phyloP scores from a whole-genome alignment of 2,797 vertebrate species.

The Sebastes itinus region DNA sequence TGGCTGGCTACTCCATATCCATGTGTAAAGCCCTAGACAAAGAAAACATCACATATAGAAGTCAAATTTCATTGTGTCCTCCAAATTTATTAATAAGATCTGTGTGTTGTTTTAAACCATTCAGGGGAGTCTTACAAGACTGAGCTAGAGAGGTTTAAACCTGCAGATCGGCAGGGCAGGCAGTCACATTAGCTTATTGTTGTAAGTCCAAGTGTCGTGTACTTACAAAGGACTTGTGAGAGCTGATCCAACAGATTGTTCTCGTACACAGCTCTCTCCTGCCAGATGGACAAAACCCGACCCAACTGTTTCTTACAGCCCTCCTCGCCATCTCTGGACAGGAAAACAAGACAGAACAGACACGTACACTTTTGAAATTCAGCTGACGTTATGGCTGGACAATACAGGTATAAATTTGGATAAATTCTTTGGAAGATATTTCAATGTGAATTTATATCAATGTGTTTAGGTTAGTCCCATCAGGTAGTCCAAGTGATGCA shows the following conservation, averaged over 20 bases:
- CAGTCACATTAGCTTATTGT: not conserved
- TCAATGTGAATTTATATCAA: not conserved
- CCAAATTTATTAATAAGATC: not conserved
- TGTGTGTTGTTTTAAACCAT: not conserved
- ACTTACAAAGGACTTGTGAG: conserved; percentile 93
- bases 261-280: conserved; percentile 97
- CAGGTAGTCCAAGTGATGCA: not conserved
- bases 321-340: conserved; percentile 92
- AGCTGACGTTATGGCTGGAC: not conserved
- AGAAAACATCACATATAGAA: not conserved
- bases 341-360: not conserved
- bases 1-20: not conserved
- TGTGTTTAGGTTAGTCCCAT: not conserved
- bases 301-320: conserved; percentile 96
- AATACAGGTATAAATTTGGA: not conserved
- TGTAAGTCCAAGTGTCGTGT: not conserved
- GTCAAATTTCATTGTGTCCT: not conserved
- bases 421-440: not conserved
- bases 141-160: not conserved
- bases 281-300: conserved; percentile 97
- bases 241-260: conserved; percentile 94
- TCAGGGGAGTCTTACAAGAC: not conserved
- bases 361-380: not conserved
- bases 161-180: not conserved
- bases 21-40: not conserved